Percentiles rank a stretch among this genome's conserved stretches.
phyloP scores from a whole-genome alignment of 2,888 invertebrate species.

The Adineta ricciae region DNA sequence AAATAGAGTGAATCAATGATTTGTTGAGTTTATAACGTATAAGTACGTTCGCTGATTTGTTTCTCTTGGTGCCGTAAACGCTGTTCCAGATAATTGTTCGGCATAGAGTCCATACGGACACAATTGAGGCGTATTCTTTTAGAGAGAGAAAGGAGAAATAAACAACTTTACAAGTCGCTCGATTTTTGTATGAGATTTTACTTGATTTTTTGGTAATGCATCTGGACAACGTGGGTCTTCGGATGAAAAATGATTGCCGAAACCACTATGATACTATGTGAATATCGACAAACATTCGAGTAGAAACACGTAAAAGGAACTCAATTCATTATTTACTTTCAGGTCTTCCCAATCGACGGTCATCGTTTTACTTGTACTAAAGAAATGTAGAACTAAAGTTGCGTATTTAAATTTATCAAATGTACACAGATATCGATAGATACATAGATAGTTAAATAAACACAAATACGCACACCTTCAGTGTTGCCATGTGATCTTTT shows the following conservation, averaged over 20 bases:
- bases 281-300: background rate
- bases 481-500: background rate
- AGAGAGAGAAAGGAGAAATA: conserved; percentile 25
- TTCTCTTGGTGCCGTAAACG: conserved; percentile 65
- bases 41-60: conserved; percentile 51
- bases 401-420: background rate
- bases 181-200: conserved; percentile 35
- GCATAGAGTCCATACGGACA: conserved; percentile 90
- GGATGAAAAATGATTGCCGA: conserved; percentile 80
- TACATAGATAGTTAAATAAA: too few relatives aligned
- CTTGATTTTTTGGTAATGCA: conserved; percentile 67
- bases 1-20: background rate
- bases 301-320: background rate
- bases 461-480: background rate
- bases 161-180: too few relatives aligned
- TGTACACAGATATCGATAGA: background rate
- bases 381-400: background rate
- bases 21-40: too few relatives aligned
- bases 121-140: conserved; percentile 75
- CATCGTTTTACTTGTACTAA: background rate
- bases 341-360: background rate
- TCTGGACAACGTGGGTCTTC: conserved; percentile 79
- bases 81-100: conserved; percentile 86
- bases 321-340: background rate
- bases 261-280: conserved; percentile 66